Conservation (phyloP, 2,113 vertebrate genomes). For the Oreochromis niloticus region DNA sequence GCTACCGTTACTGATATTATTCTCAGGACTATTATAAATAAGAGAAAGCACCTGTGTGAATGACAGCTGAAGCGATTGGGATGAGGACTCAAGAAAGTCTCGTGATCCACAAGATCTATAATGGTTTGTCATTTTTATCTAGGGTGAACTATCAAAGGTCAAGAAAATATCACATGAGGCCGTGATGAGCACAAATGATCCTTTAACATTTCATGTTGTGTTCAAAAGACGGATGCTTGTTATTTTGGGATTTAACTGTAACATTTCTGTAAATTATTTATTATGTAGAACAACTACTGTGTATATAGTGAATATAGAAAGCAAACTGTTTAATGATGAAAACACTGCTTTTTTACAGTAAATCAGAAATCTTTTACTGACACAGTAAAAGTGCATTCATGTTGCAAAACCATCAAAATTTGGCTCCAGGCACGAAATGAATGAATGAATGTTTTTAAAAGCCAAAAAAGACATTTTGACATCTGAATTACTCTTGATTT, state of each 20-base stretch:
- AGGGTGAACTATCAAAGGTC: neutral
- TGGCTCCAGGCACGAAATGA: neutral
- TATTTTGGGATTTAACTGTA: neutral
- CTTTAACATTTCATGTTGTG: neutral
- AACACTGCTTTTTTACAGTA: neutral
- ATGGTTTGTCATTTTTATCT: neutral
- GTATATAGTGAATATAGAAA: neutral
- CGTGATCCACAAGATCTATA: neutral
- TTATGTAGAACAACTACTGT: neutral
- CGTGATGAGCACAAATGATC: neutral
- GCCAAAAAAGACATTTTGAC: neutral
- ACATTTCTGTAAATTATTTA: neutral
- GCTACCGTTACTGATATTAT: neutral
- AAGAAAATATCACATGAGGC: neutral
- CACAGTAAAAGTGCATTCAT: neutral
- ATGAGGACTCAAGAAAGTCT: neutral
- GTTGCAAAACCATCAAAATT: neutral
- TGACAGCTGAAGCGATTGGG: neutral
- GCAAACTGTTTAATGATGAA: neutral
- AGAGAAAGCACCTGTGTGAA: neutral
- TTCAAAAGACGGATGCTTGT: neutral
- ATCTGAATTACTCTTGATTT: neutral
- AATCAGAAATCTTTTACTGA: neutral
- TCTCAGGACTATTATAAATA: neutral
- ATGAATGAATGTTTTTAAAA: neutral